phyloP scores from a whole-genome alignment of 2,888 invertebrate species.

The Apodemia mormo region DNA sequence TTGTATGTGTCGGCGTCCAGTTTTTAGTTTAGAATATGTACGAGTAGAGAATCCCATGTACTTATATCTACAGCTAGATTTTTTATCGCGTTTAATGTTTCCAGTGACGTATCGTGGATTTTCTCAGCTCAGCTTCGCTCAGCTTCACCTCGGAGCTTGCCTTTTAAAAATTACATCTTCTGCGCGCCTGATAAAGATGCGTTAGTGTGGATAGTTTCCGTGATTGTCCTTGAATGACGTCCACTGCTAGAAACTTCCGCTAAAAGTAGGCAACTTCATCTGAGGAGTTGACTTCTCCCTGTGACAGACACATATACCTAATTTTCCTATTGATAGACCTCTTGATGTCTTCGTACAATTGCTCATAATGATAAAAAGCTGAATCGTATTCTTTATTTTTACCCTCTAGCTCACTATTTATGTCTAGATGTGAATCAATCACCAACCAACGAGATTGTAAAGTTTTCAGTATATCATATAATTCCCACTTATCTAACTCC shows the following conservation, averaged over 20 bases:
- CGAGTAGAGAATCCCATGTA: slow-evolving; percentile 33
- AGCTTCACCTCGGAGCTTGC: slow-evolving; percentile 30
- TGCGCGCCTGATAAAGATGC: slow-evolving; percentile 9
- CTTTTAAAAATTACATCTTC: no score
- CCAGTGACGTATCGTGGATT: slow-evolving; percentile 31
- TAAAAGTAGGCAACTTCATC: slow-evolving; percentile 17
- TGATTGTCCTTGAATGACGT: slow-evolving; percentile 33
- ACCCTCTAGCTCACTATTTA: no score
- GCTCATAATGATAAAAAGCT: no score
- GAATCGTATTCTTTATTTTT: no score
- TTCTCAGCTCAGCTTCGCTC: slow-evolving; percentile 30
- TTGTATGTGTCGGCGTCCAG: slow-evolving; percentile 31
- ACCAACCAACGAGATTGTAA: slow-evolving; percentile 15
- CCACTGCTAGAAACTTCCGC: slow-evolving; percentile 7
- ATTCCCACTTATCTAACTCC: not conserved
- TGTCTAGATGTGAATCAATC: not conserved
- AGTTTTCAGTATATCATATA: not conserved
- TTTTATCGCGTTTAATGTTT: slow-evolving; percentile 37
- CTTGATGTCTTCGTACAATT: no score
- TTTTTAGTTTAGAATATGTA: slow-evolving; percentile 34
- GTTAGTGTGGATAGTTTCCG: slow-evolving; percentile 32
- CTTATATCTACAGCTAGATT: slow-evolving; percentile 31
- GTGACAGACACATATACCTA: not conserved
- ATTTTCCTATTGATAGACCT: slow-evolving; percentile 19
- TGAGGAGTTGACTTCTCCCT: slow-evolving; percentile 18